Conservation (phyloP, 2,797 vertebrate genomes). For the Bradypodion ventrale region DNA sequence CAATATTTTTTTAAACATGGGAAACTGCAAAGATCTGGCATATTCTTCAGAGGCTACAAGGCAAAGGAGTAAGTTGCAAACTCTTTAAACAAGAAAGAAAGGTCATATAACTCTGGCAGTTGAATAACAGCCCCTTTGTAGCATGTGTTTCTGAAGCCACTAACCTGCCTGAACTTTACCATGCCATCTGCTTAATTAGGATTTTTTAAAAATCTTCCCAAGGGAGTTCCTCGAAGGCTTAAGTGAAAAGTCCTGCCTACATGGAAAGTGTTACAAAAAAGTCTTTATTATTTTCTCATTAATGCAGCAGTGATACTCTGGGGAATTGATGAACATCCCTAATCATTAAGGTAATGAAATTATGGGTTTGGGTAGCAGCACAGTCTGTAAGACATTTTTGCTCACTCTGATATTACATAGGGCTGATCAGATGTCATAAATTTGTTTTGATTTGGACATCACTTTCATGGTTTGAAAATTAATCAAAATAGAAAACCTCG, state of each 20-base stretch:
- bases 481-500: not conserved
- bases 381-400: not conserved
- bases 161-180: constrained; percentile 34
- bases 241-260: not conserved
- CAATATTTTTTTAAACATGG: not conserved
- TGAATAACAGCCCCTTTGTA: constrained; percentile 30
- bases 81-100: constrained; percentile 19
- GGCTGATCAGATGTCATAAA: constrained; percentile 14
- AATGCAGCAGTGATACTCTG: constrained; percentile 16
- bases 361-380: not conserved
- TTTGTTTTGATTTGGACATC: constrained; percentile 9
- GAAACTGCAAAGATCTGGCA: constrained; percentile 1
- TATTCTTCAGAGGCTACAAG: not conserved
- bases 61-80: constrained; percentile 7
- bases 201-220: constrained; percentile 22
- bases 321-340: not conserved
- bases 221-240: constrained; percentile 25
- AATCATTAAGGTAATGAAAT: constrained; percentile 11
- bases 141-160: constrained; percentile 4
- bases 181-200: constrained; percentile 29
- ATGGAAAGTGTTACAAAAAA: not conserved
- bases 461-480: constrained; percentile 7
- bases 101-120: constrained; percentile 20
- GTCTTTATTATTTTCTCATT: constrained; percentile 30
- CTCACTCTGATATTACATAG: not conserved